These are phyloP conservation scores for Perizoma affinitatum DNA, from an alignment of 2,888 invertebrate genomes.

Conservation along the genomic window DNA sequence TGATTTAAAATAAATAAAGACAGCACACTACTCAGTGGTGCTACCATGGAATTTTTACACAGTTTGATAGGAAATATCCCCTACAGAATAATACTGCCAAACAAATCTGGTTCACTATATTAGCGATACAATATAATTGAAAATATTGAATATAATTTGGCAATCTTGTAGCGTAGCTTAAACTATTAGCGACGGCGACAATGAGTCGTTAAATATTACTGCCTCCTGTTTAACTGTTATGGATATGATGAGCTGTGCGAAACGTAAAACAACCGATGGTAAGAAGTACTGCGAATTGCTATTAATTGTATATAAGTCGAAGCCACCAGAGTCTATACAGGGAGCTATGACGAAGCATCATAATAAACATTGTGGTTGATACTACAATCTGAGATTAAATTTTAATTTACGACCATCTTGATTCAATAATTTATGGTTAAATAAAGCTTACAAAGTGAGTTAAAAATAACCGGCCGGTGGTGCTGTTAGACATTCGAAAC, in stretches of 20 bases:
- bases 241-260: conserved; percentile 67
- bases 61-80: conserved; percentile 4
- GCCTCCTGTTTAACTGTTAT: conserved; percentile 66
- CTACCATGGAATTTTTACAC: conserved; percentile 10
- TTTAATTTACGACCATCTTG: conserved; percentile 8
- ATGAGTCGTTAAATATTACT: conserved; percentile 78
- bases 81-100: conserved; percentile 2
- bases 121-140: conserved; percentile 36
- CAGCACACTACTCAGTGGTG: conserved; percentile 3
- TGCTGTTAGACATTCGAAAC: conserved; percentile 37
- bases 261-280: conserved; percentile 52
- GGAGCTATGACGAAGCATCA: conserved; percentile 19
- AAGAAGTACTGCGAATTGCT: conserved; percentile 58
- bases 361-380: conserved; percentile 8
- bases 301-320: conserved; percentile 31
- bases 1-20: conserved; percentile 16
- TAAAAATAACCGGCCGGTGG: conserved; percentile 22
- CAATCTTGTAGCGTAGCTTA: conserved; percentile 55
- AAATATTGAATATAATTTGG: conserved; percentile 50
- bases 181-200: conserved; percentile 69
- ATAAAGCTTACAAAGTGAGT: conserved; percentile 14
- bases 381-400: conserved; percentile 9
- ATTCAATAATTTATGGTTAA: conserved; percentile 1
- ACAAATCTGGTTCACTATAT: conserved; percentile 1
- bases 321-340: conserved; percentile 33